These are phyloP conservation scores for Vulpes ferrilata DNA, from an alignment of 2,113 vertebrate genomes.

Conservation along the genomic window DNA sequence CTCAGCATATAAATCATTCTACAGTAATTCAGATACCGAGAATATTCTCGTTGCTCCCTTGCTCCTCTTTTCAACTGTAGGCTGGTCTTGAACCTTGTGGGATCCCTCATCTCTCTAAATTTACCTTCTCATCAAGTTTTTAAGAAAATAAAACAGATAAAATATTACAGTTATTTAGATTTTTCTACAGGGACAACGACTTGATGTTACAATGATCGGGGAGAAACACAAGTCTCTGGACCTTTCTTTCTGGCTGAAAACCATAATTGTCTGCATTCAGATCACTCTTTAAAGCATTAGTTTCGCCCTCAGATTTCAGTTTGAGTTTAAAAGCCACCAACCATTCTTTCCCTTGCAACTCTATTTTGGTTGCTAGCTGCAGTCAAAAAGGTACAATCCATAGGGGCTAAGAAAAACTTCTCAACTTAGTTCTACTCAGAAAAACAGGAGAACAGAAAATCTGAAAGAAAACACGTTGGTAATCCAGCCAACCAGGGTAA, in stretches of 20 bases:
- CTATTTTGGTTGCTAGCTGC: background rate
- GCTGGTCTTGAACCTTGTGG: background rate
- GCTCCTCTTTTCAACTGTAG: background rate
- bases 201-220: background rate
- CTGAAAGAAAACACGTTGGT: constrained; percentile 48
- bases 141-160: background rate
- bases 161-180: constrained; percentile 8
- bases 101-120: background rate
- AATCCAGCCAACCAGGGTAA: constrained; percentile 26
- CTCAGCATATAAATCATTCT: background rate
- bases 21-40: background rate
- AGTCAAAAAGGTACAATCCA: background rate
- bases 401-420: background rate
- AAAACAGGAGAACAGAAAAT: constrained; percentile 51
- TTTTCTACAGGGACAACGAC: background rate
- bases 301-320: constrained; percentile 53
- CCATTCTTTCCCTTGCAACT: constrained; percentile 29
- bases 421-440: background rate
- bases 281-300: constrained; percentile 43
- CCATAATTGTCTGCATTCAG: constrained; percentile 14
- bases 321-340: constrained; percentile 40
- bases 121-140: constrained; percentile 6
- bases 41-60: background rate
- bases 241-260: constrained; percentile 45
- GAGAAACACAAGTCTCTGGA: background rate